These are phyloP conservation scores for Danionella cerebrum DNA, from an alignment of 2,113 vertebrate genomes.

Conservation along the genomic window DNA sequence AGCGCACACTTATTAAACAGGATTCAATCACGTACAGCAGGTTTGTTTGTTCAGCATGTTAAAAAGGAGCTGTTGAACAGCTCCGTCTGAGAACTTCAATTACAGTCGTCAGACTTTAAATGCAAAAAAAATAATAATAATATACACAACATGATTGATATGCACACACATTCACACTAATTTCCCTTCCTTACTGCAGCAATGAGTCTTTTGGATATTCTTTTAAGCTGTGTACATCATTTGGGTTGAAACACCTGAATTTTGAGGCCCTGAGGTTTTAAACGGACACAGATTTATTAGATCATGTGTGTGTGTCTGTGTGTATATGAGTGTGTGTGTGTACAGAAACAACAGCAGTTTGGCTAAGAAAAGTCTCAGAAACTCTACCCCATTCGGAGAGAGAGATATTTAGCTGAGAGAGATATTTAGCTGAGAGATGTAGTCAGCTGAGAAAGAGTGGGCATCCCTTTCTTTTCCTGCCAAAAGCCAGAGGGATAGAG, in stretches of 20 bases:
- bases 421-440: not conserved
- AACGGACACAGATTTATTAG: conserved; percentile 53
- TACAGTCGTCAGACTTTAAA: not conserved
- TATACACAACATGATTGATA: not conserved
- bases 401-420: not conserved
- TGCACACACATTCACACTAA: not conserved
- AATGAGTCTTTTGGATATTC: conserved; percentile 73
- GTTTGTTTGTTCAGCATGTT: conserved; percentile 10
- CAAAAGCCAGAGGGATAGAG: conserved; percentile 12
- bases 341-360: conserved; percentile 54
- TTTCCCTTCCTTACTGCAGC: conserved; percentile 38
- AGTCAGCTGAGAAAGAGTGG: conserved; percentile 13
- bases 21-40: not conserved
- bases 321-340: conserved; percentile 7
- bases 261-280: conserved; percentile 90
- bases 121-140: not conserved
- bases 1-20: conserved; percentile 10
- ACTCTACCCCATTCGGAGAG: conserved; percentile 51
- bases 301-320: conserved; percentile 1
- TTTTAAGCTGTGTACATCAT: conserved; percentile 54
- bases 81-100: not conserved
- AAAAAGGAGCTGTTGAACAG: not conserved
- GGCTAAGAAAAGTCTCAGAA: conserved; percentile 18
- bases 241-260: conserved; percentile 71
- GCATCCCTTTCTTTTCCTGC: not conserved